Evolutionary conservation across 1,140 invertebrate species (phyloP).

Genomic region (Telenomus remus): DNA sequence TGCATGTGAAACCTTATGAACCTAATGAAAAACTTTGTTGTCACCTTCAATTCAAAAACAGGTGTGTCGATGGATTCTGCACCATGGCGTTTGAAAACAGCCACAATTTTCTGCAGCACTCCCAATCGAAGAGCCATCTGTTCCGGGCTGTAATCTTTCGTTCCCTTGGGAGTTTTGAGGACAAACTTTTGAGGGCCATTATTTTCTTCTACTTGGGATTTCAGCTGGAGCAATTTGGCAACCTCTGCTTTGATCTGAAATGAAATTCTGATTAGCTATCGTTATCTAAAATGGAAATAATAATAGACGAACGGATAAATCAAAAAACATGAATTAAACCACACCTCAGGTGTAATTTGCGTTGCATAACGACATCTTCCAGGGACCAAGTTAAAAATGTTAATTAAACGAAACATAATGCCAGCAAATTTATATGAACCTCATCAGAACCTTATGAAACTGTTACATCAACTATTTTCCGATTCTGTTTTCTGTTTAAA

Average conservation of each 20-base stretch:
- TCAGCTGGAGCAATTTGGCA: slow-evolving; percentile 85
- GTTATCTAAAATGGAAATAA: not conserved
- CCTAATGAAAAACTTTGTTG: slow-evolving; percentile 37
- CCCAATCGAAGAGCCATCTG: slow-evolving; percentile 95
- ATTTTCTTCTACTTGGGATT: slow-evolving; percentile 82
- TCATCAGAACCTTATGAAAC: slow-evolving; percentile 66
- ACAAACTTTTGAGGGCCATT: slow-evolving; percentile 84
- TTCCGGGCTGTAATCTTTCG: slow-evolving; percentile 93
- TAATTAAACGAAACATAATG: slow-evolving; percentile 67
- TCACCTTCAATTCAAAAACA: slow-evolving; percentile 97
- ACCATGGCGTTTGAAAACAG: slow-evolving; percentile 97
- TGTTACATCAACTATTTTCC: too few species aligned
- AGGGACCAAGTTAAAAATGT: slow-evolving; percentile 61
- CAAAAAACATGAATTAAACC: not conserved
- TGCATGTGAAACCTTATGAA: not conserved
- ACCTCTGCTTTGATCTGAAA: slow-evolving; percentile 88
- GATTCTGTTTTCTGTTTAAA: too few species aligned
- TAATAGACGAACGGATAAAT: not conserved
- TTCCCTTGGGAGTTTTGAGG: slow-evolving; percentile 96
- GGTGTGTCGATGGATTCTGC: slow-evolving; percentile 99
- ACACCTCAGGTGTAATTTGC: slow-evolving; percentile 68
- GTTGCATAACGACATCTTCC: slow-evolving; percentile 64
- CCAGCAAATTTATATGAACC: slow-evolving; percentile 65
- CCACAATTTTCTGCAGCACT: slow-evolving; percentile 91
- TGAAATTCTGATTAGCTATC: not conserved